Base-by-base conservation (phyloP, 2,888 invertebrate species). In the Chaetogeoica ovagalla region DNA sequence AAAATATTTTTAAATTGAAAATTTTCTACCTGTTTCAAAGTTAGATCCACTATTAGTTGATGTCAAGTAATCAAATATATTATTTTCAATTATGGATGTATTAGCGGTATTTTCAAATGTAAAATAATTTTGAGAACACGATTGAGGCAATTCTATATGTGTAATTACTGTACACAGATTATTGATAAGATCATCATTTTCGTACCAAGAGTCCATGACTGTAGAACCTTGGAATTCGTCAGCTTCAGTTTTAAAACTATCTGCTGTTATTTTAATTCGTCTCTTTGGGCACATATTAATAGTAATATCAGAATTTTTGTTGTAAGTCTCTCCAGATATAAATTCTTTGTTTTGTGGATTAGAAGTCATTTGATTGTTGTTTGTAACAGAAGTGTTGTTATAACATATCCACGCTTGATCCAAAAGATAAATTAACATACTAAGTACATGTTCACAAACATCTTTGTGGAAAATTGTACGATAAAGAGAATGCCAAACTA, bases 391-490 rank as follows among this genome's bases (percentile, higher is more conserved):
- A 43, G 39, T 0, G 0, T 23, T 63, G 52, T 48, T 52, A 62
- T 74, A 74, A 66, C 57, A 75, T 19, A 66, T 59, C 57, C 21
- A 75, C 7, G 75, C 75, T 13, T 70, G 77, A 62, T 95, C 94
- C 82, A 98, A 88, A 81, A 98, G 89, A 86, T 95, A 96, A 21
- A 97, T 89, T 71, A 94, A 91, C 82, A 97, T 88, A 76, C 96
- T 94, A 84, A 97, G 89, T 84, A 96, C 91, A 86, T 96, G 95
- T 87, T 98, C 97, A 69, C 95, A 93, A 81, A 94, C 89, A 83
- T 89, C 89, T 82, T 90, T 89, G 62, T 87, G 91, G 85, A 91
- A 90, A 74, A 94, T 92, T 82, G 94, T 94, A 85, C 95, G 93
- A 87, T 93, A 93, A 82, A 97, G 89, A 84, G 96, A 93, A 82